Conservation (phyloP, 2,113 vertebrate genomes). For the Nothocercus nigrocapillus region DNA sequence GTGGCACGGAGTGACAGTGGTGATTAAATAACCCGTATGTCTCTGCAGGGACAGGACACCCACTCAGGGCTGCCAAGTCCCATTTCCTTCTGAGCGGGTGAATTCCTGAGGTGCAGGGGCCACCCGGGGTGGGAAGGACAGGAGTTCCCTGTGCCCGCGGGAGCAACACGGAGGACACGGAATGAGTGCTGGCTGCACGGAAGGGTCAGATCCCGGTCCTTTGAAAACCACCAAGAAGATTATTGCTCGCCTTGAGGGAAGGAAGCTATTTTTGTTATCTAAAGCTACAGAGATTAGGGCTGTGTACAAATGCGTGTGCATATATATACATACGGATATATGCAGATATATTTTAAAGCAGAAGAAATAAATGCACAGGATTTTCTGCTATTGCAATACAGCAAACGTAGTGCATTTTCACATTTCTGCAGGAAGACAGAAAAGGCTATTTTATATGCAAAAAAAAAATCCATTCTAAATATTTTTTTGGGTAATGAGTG, state of each 20-base stretch:
- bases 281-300: constrained; percentile 25
- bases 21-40: background rate
- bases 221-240: background rate
- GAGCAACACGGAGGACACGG: background rate
- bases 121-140: background rate
- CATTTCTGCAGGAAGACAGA: background rate
- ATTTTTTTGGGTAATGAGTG: background rate
- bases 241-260: constrained; percentile 23
- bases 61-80: background rate
- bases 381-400: background rate
- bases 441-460: background rate
- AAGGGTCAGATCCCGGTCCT: background rate
- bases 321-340: background rate
- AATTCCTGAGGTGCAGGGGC: background rate
- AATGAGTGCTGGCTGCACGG: background rate
- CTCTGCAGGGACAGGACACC: background rate
- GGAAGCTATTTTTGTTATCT: background rate
- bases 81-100: background rate
- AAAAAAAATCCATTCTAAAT: background rate
- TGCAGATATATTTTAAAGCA: background rate
- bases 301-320: background rate
- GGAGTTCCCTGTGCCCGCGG: background rate
- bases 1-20: background rate
- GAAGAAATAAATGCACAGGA: background rate
- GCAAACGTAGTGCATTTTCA: background rate